Evolutionary conservation across 2,888 invertebrate species (phyloP).

Genomic region (Reticulitermes lucifugus): DNA sequence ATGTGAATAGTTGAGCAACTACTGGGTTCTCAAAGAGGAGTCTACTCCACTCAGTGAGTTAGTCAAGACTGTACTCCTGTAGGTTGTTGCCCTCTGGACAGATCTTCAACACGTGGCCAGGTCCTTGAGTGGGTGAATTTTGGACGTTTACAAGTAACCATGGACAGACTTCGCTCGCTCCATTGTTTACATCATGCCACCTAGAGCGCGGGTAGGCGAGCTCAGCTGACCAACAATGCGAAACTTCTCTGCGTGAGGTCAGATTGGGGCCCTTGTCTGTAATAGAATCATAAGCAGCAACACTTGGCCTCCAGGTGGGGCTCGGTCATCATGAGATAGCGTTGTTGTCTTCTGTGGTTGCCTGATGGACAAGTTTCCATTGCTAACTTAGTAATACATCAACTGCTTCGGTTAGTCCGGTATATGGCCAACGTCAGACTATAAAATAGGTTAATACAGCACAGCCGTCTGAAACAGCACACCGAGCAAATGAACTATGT

Average conservation of each 20-base stretch:
- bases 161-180: neutral
- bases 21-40: too few relatives aligned
- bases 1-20: neutral
- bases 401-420: too few relatives aligned
- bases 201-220: neutral
- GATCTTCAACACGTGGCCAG: neutral
- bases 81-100: neutral
- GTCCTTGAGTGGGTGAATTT: neutral
- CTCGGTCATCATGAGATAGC: neutral
- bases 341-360: too few relatives aligned
- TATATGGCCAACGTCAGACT: too few relatives aligned
- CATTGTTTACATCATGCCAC: neutral
- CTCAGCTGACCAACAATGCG: constrained; percentile 13
- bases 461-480: too few relatives aligned
- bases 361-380: too few relatives aligned
- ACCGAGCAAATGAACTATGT: too few relatives aligned
- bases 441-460: too few relatives aligned
- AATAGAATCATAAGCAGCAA: constrained; percentile 4
- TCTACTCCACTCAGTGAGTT: too few relatives aligned
- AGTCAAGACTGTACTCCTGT: neutral
- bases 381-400: too few relatives aligned
- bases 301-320: neutral
- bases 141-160: neutral
- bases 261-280: neutral
- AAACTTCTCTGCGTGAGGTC: neutral